Conservation (phyloP, 2,797 vertebrate species). For the Malurus leucopterus region DNA sequence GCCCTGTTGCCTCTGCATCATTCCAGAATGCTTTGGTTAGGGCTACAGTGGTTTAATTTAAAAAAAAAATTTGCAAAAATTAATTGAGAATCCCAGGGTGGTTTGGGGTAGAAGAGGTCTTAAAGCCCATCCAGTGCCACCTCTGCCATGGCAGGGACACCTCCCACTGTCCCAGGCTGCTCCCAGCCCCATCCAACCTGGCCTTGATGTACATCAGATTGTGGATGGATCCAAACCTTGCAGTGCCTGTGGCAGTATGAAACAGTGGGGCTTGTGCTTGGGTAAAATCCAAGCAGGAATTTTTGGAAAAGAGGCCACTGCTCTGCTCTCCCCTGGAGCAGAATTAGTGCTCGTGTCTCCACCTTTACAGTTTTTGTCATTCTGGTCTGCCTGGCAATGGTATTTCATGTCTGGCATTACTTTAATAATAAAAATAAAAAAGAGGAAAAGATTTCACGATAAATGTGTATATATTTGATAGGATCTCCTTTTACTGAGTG, state of each 20-base stretch:
- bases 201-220: background rate
- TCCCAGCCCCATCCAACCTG: background rate
- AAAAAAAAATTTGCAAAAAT: background rate
- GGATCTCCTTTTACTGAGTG: slow-evolving; percentile 36
- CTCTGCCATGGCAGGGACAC: background rate
- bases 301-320: background rate
- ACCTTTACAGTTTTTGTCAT: background rate
- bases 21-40: background rate
- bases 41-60: background rate
- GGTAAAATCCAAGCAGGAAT: background rate
- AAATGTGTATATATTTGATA: slow-evolving; percentile 41
- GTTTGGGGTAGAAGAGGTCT: background rate
- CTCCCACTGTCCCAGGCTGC: background rate
- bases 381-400: slow-evolving; percentile 6
- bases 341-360: background rate
- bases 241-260: background rate
- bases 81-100: background rate
- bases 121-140: background rate
- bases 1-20: fast-evolving
- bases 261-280: background rate
- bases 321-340: background rate
- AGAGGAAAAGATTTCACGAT: slow-evolving; percentile 40
- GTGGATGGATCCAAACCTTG: background rate
- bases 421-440: slow-evolving; percentile 60
- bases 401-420: slow-evolving; percentile 42